Evolutionary conservation across 2,797 vertebrate genomes (phyloP).

Genomic region (Anguilla obscura): DNA sequence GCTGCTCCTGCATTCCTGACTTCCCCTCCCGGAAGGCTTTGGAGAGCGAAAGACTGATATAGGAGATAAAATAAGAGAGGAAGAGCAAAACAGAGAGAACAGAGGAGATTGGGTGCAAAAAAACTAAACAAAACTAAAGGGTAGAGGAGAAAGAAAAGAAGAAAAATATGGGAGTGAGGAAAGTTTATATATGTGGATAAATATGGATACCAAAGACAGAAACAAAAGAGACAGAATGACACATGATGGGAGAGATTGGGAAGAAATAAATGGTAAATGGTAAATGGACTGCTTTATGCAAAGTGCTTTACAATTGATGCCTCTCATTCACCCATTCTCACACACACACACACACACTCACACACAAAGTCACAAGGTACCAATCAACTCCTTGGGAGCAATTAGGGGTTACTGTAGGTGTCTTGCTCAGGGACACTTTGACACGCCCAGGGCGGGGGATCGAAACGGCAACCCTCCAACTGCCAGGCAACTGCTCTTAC

Average conservation of each 20-base stretch:
- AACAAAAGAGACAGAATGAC: conserved; percentile 24
- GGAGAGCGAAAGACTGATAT: not conserved
- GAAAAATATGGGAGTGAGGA: not conserved
- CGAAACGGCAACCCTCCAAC: too few species aligned
- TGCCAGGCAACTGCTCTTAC: too few species aligned
- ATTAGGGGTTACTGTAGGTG: too few species aligned
- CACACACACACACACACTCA: too few species aligned
- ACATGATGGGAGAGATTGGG: not conserved
- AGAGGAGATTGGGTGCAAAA: conserved; percentile 20
- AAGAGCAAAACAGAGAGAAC: not conserved
- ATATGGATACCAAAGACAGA: conserved; percentile 1
- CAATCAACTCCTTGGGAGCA: too few species aligned
- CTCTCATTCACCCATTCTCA: too few species aligned
- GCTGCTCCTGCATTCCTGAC: conserved; percentile 25
- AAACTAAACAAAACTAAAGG: conserved; percentile 32
- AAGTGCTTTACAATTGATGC: too few species aligned
- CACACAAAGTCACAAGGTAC: too few species aligned
- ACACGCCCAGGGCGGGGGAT: too few species aligned
- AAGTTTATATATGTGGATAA: too few species aligned
- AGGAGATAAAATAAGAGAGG: not conserved
- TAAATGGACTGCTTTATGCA: too few species aligned
- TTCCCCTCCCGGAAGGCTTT: conserved; percentile 12
- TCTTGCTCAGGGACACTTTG: too few species aligned
- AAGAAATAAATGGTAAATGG: not conserved
- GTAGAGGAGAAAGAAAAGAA: not conserved